Conservation (phyloP, 2,797 vertebrate species). For the Pseudotriccus pelzelni region DNA sequence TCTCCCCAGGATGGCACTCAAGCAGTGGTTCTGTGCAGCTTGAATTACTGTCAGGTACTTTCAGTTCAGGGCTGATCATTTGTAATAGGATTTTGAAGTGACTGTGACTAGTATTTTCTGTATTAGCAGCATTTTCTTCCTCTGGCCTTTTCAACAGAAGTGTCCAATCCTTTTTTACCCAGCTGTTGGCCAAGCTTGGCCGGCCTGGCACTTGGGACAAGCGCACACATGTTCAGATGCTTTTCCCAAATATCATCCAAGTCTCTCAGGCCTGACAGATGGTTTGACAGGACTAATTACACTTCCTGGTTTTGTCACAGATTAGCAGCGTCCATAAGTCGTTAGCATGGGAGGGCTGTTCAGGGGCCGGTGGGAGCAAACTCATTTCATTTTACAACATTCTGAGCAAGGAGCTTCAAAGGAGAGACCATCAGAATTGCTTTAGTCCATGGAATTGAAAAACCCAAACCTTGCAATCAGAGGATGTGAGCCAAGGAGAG, state of each 20-base stretch:
- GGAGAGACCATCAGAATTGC: neutral
- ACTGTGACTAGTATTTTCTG: neutral
- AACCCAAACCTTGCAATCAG: neutral
- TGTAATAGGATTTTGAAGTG: neutral
- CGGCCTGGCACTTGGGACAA: conserved; percentile 15
- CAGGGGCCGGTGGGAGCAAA: neutral
- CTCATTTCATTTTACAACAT: neutral
- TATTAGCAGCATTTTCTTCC: neutral
- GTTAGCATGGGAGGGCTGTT: neutral
- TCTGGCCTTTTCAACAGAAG: conserved; percentile 2
- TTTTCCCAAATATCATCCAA: conserved; percentile 56
- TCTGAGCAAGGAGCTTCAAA: neutral
- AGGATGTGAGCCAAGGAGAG: neutral
- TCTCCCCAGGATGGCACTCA: neutral
- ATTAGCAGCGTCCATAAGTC: neutral
- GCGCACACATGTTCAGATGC: neutral
- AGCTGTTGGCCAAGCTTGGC: conserved; percentile 6
- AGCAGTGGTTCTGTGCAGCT: neutral
- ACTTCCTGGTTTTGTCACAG: conserved; percentile 27
- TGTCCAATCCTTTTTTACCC: neutral
- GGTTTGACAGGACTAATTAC: conserved; percentile 46
- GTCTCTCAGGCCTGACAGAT: conserved; percentile 44
- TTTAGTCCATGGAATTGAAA: neutral
- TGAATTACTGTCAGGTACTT: conserved; percentile 27
- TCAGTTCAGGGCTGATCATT: neutral